Percentiles rank a stretch among this genome's conserved stretches.
Evolutionary conservation across 2,797 vertebrate species (phyloP).

Genomic region (Zenarchopterus dispar): DNA sequence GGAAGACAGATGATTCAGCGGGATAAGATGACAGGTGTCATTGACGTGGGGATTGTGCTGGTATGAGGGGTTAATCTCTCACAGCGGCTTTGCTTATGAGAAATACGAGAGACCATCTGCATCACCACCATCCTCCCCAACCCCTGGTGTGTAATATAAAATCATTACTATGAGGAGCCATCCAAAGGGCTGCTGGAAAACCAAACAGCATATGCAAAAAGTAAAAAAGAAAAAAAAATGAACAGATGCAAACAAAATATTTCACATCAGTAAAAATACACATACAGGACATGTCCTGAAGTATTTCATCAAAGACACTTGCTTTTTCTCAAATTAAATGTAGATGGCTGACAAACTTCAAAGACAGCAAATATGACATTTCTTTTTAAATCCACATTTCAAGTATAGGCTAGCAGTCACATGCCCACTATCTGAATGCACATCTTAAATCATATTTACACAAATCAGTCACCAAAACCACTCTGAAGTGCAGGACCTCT

Average conservation of each 20-base stretch:
- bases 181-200: conserved; percentile 57
- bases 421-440: background rate
- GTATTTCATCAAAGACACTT: conserved; percentile 30
- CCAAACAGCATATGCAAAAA: conserved; percentile 34
- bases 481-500: background rate
- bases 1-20: conserved; percentile 60
- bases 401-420: conserved; percentile 3
- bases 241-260: conserved; percentile 33
- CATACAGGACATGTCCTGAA: conserved; percentile 2
- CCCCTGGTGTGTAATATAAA: conserved; percentile 63
- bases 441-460: conserved; percentile 1
- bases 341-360: conserved; percentile 16
- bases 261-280: conserved; percentile 43
- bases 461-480: background rate
- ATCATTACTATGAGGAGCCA: conserved; percentile 60
- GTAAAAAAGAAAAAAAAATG: conserved; percentile 44
- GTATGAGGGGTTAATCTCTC: conserved; percentile 74
- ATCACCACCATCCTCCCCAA: conserved; percentile 48
- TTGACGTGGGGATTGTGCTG: conserved; percentile 65
- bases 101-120: conserved; percentile 72
- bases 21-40: conserved; percentile 75
- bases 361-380: conserved; percentile 3
- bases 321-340: conserved; percentile 19
- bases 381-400: conserved; percentile 3
- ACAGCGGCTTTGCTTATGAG: conserved; percentile 58